Evolutionary conservation across 2,113 vertebrate species (phyloP).

Genomic region (Eretmochelys imbricata): DNA sequence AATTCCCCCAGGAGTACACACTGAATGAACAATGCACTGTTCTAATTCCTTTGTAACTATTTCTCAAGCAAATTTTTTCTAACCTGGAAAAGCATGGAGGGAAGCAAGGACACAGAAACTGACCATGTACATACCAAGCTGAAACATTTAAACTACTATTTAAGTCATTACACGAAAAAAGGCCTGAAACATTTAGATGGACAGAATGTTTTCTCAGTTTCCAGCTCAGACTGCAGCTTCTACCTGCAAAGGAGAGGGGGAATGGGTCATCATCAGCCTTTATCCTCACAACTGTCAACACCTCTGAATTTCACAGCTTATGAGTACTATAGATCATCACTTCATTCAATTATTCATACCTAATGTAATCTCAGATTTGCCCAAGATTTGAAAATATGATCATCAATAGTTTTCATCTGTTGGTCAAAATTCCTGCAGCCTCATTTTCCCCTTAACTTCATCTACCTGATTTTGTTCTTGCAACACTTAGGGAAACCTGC

Average conservation of each 20-base stretch:
- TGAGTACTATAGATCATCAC: not conserved
- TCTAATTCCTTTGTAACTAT: not conserved
- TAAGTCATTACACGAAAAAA: not conserved
- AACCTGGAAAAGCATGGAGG: not conserved
- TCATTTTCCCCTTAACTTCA: not conserved
- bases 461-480: not conserved
- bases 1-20: too few species aligned
- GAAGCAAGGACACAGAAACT: not conserved
- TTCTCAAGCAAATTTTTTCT: fast-evolving
- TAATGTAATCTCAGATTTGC: not conserved
- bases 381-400: too few species aligned
- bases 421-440: not conserved
- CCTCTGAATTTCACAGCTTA: not conserved
- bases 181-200: not conserved
- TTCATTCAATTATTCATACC: not conserved
- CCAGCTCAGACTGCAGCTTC: not conserved
- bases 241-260: not conserved
- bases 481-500: not conserved
- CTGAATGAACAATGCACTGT: too few species aligned
- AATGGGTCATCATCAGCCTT: too few species aligned
- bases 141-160: not conserved
- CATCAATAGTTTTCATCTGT: not conserved
- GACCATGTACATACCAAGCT: not conserved
- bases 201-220: not conserved
- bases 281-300: too few species aligned